Percentiles rank a stretch among this genome's conserved stretches.
Evolutionary conservation across 2,888 invertebrate species (phyloP).

Genomic region (Microctonus aethiopoides): DNA sequence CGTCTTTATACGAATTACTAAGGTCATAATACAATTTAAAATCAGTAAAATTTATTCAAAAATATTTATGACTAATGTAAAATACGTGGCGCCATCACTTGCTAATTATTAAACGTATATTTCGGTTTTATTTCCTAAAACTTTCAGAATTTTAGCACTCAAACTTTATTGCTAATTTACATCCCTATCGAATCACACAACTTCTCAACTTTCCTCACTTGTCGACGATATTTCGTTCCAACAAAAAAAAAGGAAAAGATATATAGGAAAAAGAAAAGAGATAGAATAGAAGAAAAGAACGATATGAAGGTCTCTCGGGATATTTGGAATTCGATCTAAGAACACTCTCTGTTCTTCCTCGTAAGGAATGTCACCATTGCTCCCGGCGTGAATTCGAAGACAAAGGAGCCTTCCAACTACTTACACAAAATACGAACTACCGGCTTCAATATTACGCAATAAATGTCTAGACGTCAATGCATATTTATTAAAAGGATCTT

Average conservation of each 20-base stretch:
- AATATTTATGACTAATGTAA: too few relatives aligned
- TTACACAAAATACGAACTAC: slow-evolving; percentile 6
- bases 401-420: neutral
- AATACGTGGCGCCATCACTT: too few relatives aligned
- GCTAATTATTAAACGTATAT: too few relatives aligned
- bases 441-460: neutral
- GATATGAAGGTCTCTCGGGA: slow-evolving; percentile 36
- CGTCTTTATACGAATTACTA: too few relatives aligned
- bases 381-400: slow-evolving; percentile 2
- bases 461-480: slow-evolving; percentile 10
- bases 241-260: slow-evolving; percentile 15
- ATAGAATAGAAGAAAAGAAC: neutral
- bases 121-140: neutral
- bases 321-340: slow-evolving; percentile 34
- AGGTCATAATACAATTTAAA: too few relatives aligned
- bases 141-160: neutral
- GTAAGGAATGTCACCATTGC: neutral
- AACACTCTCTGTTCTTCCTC: neutral
- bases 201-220: neutral
- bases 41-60: too few relatives aligned
- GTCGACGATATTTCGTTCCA: neutral
- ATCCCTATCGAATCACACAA: neutral
- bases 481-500: neutral
- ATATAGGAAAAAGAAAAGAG: slow-evolving; percentile 19
- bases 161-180: slow-evolving; percentile 4